Base-by-base conservation (phyloP, 1,140 invertebrate genomes). In the Aricia agestis region DNA sequence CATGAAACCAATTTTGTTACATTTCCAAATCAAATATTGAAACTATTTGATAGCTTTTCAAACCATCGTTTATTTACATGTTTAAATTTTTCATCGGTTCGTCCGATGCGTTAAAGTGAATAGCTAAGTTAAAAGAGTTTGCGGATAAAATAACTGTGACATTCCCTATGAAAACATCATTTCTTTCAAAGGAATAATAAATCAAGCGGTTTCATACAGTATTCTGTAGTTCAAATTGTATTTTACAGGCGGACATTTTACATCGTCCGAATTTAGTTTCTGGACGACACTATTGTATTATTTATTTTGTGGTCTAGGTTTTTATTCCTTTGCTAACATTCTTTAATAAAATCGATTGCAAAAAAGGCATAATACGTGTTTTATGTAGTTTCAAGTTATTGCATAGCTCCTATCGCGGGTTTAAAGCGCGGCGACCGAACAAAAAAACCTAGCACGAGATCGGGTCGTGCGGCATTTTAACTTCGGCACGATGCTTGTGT, bases 111-210 rank as follows among this genome's bases (percentile, higher is more conserved):
- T 52, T 52, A 52, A 52, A 52, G 45, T 11, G 45, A 52, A 52
- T 52, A 52, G 45, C 7, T 52, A 52, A 52, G 11, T 52, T 52
- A 52, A 52, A 52, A 52, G 11, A 52, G 45, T 52, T 52, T 52
- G 9, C 13, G 13, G 45, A 13, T 52, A 13, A 13, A 52, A 52
- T 52, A 52, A 52, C 18, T 59, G 58, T 59, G 58, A 17, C 58
- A 59, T 59, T 19, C 58, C 15, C n/a, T 11, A 59, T 59, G 58
- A 59, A 59, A 59, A 59, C 58, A 59, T 19, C n/a, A 59, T 59
- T 59, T 59, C 58, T 59, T 19, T 59, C 58, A 59, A 59, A 59
- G 18, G n/a, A 59, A 59, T 59, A 59, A 59, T 59, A 59, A 59
- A 59, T 59, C 58, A 59, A 17, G 58, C 18, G n/a, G n/a, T 59